Conservation (phyloP, 2,888 invertebrate species). For the Syrista parreyssii region DNA sequence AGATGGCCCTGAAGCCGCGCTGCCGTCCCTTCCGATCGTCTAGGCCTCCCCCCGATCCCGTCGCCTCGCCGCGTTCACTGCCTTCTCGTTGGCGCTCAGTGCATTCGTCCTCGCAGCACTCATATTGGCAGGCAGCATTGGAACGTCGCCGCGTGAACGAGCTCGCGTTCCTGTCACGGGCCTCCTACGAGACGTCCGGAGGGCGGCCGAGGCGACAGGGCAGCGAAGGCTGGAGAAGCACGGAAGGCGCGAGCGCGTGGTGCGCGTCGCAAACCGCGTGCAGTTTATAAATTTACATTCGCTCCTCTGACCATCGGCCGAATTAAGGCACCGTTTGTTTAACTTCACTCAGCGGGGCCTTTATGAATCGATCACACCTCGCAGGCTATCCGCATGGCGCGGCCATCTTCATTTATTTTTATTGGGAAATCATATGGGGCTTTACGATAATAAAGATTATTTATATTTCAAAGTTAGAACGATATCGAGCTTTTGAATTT, state of each 20-base stretch:
- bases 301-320: not conserved
- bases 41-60: not conserved
- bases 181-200: not conserved
- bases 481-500: not conserved
- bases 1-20: too few relatives aligned
- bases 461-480: not conserved
- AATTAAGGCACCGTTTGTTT: constrained; percentile 17
- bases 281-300: constrained; percentile 1
- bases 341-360: constrained; percentile 21
- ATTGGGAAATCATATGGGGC: constrained; percentile 37
- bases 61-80: not conserved
- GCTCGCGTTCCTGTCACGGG: too few relatives aligned
- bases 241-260: not conserved
- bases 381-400: too few relatives aligned
- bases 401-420: constrained; percentile 36
- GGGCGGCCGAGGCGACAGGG: too few relatives aligned
- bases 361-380: constrained; percentile 10
- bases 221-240: not conserved
- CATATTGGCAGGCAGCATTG: too few relatives aligned
- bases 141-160: too few relatives aligned
- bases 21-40: too few relatives aligned
- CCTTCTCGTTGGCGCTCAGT: too few relatives aligned
- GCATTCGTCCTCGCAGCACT: too few relatives aligned
- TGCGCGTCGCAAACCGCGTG: not conserved
- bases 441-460: constrained; percentile 19